Evolutionary conservation across 2,113 vertebrate species (phyloP), one percentile per base, ranked within the genome.

Genomic region (Acanthisitta chloris): DNA sequence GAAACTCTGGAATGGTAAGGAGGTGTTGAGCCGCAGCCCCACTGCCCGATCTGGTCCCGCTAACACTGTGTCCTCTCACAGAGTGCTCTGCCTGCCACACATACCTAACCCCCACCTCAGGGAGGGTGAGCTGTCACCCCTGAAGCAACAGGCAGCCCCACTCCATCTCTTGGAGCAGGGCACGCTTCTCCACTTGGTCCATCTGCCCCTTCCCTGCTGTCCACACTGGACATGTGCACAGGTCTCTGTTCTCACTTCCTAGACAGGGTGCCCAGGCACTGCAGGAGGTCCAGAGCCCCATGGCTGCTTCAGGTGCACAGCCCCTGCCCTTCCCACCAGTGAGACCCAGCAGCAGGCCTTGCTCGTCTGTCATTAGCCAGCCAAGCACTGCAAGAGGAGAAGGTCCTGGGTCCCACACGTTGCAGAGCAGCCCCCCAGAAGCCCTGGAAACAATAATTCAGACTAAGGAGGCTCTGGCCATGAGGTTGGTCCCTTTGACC

Each of bases 1-100:
- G 77, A 98, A 98, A 97, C 94, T 91, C 74, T 92, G 98, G 92
- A 98, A 97, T 92, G 98, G 98, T 98, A 98, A 98, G 98, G 73
- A 46, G 91, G 88, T 8, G 2, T 33, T 4, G 4, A 59, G 67
- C 48, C 0, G 0, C 0, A 0, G 58, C 48, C 59, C 20, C 4
- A 0, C 9, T 2, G 10, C 49, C 52, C 42, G 0, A 0, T n/a
- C 23, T 7, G 4, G 84, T 51, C 90, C 49, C 21, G 2, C 81
- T 97, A 96, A 96, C 89, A 28, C 59, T 3, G 4, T 91, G 62
- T 88, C 38, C 40, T 91, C 78, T 81, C 77, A 97, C 85, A 55
- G 91, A 65, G 70, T 96, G 85, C 67, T 94, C 65, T 93, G 94
- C 81, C 96, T 71, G 88, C 85, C 46, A 19, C 64, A 82, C 70